Percentiles rank a stretch among this genome's conserved stretches.
These are phyloP conservation scores for Anas georgica DNA, from an alignment of 2,797 vertebrate genomes.

Conservation along the genomic window DNA sequence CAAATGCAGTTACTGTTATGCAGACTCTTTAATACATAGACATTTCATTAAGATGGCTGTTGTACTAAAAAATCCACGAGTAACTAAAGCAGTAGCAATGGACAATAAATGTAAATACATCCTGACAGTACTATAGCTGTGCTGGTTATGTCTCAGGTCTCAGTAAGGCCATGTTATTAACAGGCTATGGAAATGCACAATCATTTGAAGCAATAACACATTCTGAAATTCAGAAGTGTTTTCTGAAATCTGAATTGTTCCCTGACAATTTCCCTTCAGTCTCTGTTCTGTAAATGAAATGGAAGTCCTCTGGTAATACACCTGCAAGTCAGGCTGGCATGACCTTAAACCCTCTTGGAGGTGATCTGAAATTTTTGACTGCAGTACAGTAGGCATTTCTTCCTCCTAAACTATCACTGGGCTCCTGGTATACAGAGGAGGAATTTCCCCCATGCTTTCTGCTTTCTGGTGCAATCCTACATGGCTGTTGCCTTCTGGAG, in stretches of 20 bases:
- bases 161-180: neutral
- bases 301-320: neutral
- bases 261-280: fast-evolving
- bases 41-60: neutral
- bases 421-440: neutral
- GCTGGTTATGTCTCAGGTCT: neutral
- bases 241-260: neutral
- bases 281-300: neutral
- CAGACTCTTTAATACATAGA: neutral
- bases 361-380: neutral
- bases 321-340: fast-evolving
- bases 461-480: neutral
- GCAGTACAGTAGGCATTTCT: neutral
- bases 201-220: neutral
- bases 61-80: neutral
- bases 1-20: neutral
- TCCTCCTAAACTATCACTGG: neutral
- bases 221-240: neutral
- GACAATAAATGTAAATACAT: neutral
- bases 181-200: neutral
- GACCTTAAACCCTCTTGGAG: neutral
- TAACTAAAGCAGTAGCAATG: neutral
- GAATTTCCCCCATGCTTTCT: neutral
- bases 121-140: neutral
- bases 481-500: neutral